Evolutionary conservation across 1,140 invertebrate genomes (phyloP), one percentile per base, ranked within the genome.

Genomic region (Oscheius sp.): DNA sequence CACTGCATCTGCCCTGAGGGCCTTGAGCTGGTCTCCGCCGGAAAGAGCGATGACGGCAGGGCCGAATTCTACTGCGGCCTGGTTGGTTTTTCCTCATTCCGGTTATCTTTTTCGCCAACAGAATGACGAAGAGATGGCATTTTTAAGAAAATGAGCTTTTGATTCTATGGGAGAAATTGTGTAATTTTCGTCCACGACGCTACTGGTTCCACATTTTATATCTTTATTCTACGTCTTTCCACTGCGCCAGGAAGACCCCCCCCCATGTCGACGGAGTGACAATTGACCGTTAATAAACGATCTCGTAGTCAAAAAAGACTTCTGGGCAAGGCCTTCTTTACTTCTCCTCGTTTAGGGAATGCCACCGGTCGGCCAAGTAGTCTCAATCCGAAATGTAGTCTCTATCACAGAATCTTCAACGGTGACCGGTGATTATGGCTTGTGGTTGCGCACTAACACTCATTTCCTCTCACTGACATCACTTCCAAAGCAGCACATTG

Each of bases 1-100:
- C 64, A 76, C 65, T 76, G 75, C 38, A 23, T 68, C 31, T 76
- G 75, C 35, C 72, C 71, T 10, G 52, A 58, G 4, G 49, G 23
- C 15, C 49, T 55, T 55, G 15, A 15, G 15, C 23, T 55, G 23
- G 23, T 55, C 7, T 20, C 15, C 15, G 49, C 15, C 7, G 15
- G 4, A 26, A 23, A 7, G 7, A 26, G 28, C 23, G 49, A 7
- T 13, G 7, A 55, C 49, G 49, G 23, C 7, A 55, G 15, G 7
- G 28, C 23, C 49, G 15, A 55, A 7, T 55, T 55, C 49, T 55
- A 55, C 49, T 55, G 49, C 49, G 49, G 49, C 15, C 4, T 55
- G 49, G 49, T 55, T 13, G 28, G 49, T 23, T 26, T 23, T 4
- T 26, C n/a, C 38, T 42, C n/a, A n/a, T n/a, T n/a, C n/a, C n/a